phyloP scores from a whole-genome alignment of 2,113 vertebrate genomes.

The Podiceps cristatus region DNA sequence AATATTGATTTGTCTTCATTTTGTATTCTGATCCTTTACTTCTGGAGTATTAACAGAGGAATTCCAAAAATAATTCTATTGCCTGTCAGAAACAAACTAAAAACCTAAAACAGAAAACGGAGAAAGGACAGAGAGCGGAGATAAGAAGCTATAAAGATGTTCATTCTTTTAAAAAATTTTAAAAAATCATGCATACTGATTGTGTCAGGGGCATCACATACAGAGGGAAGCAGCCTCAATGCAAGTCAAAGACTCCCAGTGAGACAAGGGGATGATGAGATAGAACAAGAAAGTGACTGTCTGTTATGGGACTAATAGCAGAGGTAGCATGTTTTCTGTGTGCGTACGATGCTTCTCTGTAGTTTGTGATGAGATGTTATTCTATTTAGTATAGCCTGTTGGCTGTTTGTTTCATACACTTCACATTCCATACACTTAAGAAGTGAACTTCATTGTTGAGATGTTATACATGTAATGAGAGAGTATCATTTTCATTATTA shows the following conservation, averaged over 20 bases:
- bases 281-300: neutral
- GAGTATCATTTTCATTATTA: neutral
- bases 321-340: neutral
- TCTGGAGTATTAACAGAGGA: neutral
- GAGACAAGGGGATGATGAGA: neutral
- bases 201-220: neutral
- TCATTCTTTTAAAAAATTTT: neutral
- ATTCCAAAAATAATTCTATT: neutral
- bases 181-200: no score
- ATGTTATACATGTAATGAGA: neutral
- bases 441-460: neutral
- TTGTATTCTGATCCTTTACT: neutral
- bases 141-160: neutral
- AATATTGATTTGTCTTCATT: neutral
- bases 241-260: neutral
- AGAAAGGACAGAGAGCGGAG: fast-evolving
- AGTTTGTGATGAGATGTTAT: neutral
- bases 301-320: neutral
- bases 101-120: neutral
- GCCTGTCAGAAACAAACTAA: neutral
- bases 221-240: neutral
- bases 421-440: neutral
- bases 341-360: fast-evolving
- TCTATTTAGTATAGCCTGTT: neutral
- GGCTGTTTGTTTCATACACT: neutral